phyloP scores from a whole-genome alignment of 2,888 invertebrate genomes.

The Hirtodrosophila trivittata region DNA sequence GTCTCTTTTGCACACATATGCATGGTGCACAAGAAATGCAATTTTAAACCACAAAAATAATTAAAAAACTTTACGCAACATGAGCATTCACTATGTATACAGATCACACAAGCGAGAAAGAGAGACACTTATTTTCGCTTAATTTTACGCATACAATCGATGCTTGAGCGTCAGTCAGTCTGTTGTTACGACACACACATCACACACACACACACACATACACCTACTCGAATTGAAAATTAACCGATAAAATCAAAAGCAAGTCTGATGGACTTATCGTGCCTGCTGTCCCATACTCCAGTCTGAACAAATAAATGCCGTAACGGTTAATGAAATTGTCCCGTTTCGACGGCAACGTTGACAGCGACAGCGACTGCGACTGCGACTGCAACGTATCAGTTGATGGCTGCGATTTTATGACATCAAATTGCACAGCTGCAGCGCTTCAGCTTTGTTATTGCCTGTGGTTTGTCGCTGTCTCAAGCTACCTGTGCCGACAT shows the following conservation, averaged over 20 bases:
- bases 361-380: constrained; percentile 31
- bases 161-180: constrained; percentile 16
- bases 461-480: constrained; percentile 2
- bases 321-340: constrained; percentile 69
- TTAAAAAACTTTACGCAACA: constrained; percentile 67
- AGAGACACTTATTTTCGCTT: background rate
- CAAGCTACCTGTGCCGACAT: constrained; percentile 9
- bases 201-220: constrained; percentile 5
- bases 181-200: background rate
- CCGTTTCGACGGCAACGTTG: constrained; percentile 5
- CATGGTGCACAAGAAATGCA: constrained; percentile 56
- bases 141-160: background rate
- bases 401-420: constrained; percentile 36
- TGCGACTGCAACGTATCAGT: constrained; percentile 28
- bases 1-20: constrained; percentile 22
- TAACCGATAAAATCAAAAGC: constrained; percentile 66
- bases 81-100: constrained; percentile 2
- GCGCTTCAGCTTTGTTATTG: background rate
- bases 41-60: constrained; percentile 75
- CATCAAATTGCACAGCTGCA: constrained; percentile 31
- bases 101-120: background rate
- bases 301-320: constrained; percentile 26
- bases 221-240: constrained; percentile 1
- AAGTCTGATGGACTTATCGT: constrained; percentile 45
- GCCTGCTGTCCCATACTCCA: background rate